Percentiles rank a stretch among this genome's conserved stretches.
phyloP scores from a whole-genome alignment of 2,888 invertebrate genomes.

The Eustalomyia histrio region DNA sequence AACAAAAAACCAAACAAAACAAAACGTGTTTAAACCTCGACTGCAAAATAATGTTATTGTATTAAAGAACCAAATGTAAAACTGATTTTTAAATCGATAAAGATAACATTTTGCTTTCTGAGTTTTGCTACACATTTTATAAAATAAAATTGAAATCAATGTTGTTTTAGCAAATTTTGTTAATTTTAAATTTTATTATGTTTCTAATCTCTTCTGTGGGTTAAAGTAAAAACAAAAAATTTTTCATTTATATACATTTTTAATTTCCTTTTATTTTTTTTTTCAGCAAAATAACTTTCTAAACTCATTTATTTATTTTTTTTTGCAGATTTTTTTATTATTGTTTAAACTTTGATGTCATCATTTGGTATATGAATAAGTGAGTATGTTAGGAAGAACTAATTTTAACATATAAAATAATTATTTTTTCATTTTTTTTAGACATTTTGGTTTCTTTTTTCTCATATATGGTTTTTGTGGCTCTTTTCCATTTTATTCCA shows the following conservation, averaged over 20 bases:
- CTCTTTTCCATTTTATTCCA: slow-evolving; percentile 2
- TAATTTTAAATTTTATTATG: too few species aligned
- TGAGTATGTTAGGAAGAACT: not conserved
- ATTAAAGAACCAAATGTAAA: too few species aligned
- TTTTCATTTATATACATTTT: not conserved
- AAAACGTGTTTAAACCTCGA: too few species aligned
- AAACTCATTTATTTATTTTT: not conserved
- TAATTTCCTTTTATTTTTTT: not conserved
- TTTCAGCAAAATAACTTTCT: not conserved
- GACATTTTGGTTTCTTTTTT: not conserved
- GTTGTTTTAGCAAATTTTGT: too few species aligned
- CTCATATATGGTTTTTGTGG: slow-evolving; percentile 17
- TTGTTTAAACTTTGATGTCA: not conserved
- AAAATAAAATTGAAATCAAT: too few species aligned
- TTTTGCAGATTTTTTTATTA: not conserved
- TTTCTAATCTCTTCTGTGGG: too few species aligned
- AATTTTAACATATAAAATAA: not conserved
- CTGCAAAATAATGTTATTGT: too few species aligned
- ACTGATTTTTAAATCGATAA: too few species aligned
- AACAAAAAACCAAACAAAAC: too few species aligned
- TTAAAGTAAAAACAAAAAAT: too few species aligned
- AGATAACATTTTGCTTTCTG: too few species aligned
- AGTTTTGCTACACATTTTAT: too few species aligned
- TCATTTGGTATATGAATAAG: not conserved
- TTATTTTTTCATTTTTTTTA: slow-evolving; percentile 11